These are phyloP conservation scores for Paraplagusia blochii DNA, from an alignment of 2,113 vertebrate species.

Conservation along the genomic window DNA sequence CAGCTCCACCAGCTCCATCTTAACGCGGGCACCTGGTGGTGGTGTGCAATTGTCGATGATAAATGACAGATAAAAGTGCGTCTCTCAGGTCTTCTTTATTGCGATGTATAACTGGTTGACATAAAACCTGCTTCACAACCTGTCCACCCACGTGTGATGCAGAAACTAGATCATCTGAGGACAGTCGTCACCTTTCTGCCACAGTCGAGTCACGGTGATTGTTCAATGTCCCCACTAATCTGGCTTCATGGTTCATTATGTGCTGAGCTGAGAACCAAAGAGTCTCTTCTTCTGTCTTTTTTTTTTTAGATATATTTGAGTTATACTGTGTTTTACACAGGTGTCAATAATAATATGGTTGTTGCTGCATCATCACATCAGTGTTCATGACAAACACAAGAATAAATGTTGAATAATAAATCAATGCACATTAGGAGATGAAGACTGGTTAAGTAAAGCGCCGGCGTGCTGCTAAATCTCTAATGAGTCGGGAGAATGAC, in stretches of 20 bases:
- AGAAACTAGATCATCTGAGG: conserved; percentile 32
- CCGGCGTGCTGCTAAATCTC: too few relatives aligned
- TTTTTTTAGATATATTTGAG: too few relatives aligned
- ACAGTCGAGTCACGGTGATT: neutral
- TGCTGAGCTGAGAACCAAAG: neutral
- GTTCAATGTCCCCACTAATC: neutral
- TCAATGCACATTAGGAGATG: too few relatives aligned
- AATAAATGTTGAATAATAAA: too few relatives aligned
- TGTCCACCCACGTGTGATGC: conserved; percentile 23
- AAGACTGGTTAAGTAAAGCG: too few relatives aligned
- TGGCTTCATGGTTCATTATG: neutral
- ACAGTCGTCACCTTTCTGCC: conserved; percentile 21
- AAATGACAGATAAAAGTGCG: neutral
- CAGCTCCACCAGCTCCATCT: neutral
- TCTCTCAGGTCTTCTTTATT: conserved; percentile 23
- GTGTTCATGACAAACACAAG: too few relatives aligned
- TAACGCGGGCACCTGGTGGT: neutral
- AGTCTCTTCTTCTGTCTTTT: too few relatives aligned
- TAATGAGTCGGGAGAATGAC: too few relatives aligned
- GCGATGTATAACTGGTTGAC: conserved; percentile 42
- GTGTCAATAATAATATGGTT: too few relatives aligned
- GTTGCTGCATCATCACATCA: too few relatives aligned
- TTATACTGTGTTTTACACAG: too few relatives aligned
- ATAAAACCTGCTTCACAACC: conserved; percentile 30
- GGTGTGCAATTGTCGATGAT: neutral